Conservation (phyloP, 2,113 vertebrate genomes). For the Mus musculus region GRCm39 chr2:37864501-37865000, state of each 20-base stretch:
- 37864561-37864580: constrained; percentile 58
- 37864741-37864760: background rate
- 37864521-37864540: constrained; percentile 68
- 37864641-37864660: background rate
- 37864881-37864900: background rate
- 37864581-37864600: constrained; percentile 71
- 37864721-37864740: constrained; percentile 19
- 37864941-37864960: constrained; percentile 18
- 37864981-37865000: too few relatives aligned
- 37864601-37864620: background rate
- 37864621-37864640: background rate
- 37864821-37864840: constrained; percentile 4
- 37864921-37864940: background rate
- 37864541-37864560: constrained; percentile 17
- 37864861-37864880: constrained; percentile 5
- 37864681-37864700: constrained; percentile 36
- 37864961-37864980: too few relatives aligned
- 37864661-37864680: constrained; percentile 20
- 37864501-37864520: constrained; percentile 71
- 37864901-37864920: background rate
- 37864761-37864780: background rate
- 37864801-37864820: background rate
- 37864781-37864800: background rate
- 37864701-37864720: constrained; percentile 13
- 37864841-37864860: background rate